Percentiles rank a stretch among this genome's conserved stretches.
These are phyloP conservation scores for Mythimna albipuncta DNA, from an alignment of 2,888 invertebrate genomes.

Conservation along the genomic window DNA sequence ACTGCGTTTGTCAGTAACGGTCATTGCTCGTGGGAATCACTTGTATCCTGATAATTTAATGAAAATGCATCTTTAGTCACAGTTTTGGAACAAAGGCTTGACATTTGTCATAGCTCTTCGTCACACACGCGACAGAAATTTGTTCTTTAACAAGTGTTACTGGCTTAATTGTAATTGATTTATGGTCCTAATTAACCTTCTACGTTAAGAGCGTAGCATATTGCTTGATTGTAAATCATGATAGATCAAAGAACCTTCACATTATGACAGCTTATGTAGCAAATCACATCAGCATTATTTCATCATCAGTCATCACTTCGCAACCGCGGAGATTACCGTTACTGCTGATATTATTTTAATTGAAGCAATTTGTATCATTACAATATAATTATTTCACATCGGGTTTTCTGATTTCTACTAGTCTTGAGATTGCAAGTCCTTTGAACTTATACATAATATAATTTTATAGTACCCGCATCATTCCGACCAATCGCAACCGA, in stretches of 20 bases:
- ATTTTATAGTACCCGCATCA: slow-evolving; percentile 21
- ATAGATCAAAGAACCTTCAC: slow-evolving; percentile 26
- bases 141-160: neutral
- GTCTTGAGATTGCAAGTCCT: slow-evolving; percentile 19
- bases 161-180: slow-evolving; percentile 9
- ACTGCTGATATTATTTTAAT: slow-evolving; percentile 57
- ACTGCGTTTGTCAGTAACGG: slow-evolving; percentile 31
- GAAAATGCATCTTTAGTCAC: slow-evolving; percentile 15
- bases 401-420: slow-evolving; percentile 12
- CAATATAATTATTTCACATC: slow-evolving; percentile 40
- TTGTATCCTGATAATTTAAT: neutral
- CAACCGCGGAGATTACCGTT: slow-evolving; percentile 27
- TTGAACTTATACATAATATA: neutral
- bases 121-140: neutral
- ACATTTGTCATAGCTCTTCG: slow-evolving; percentile 1
- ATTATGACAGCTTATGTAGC: slow-evolving; percentile 21
- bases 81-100: neutral
- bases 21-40: slow-evolving; percentile 23
- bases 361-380: slow-evolving; percentile 43
- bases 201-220: slow-evolving; percentile 4
- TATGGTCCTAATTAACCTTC: slow-evolving; percentile 9
- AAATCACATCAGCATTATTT: slow-evolving; percentile 33
- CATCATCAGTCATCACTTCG: slow-evolving; percentile 22
- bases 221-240: slow-evolving; percentile 18
- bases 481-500: slow-evolving; percentile 7